Percentiles rank a stretch among this genome's conserved stretches.
Conservation (phyloP, 1,140 invertebrate genomes). For the Muscidifurax raptorellus region DNA sequence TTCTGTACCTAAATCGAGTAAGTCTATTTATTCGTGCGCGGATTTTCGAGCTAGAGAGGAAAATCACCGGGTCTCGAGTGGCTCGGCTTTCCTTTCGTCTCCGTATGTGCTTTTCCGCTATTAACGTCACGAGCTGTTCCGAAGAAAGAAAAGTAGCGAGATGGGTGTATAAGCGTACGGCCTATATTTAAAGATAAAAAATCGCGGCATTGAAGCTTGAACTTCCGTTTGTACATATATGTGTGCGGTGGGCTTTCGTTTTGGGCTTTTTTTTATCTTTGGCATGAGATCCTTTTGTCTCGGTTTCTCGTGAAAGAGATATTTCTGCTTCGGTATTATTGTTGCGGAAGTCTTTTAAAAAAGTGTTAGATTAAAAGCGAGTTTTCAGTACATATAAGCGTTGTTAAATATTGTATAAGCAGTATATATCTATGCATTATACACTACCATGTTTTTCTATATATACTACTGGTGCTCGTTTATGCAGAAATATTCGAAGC, state of each 20-base stretch:
- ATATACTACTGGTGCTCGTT: too few relatives aligned
- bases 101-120: neutral
- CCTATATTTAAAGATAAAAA: conserved; percentile 43
- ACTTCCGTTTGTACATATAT: conserved; percentile 20
- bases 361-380: neutral
- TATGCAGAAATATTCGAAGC: too few relatives aligned
- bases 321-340: neutral
- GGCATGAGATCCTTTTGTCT: neutral
- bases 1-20: neutral
- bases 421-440: too few relatives aligned
- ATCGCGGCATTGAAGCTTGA: conserved; percentile 26
- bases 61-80: conserved; percentile 1
- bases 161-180: neutral
- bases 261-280: neutral
- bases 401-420: too few relatives aligned
- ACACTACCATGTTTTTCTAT: too few relatives aligned
- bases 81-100: neutral
- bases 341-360: neutral
- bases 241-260: neutral
- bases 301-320: neutral
- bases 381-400: too few relatives aligned
- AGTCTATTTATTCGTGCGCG: neutral
- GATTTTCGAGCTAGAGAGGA: neutral
- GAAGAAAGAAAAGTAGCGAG: conserved; percentile 6
- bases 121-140: neutral